These are phyloP conservation scores for Sebastes oblongus DNA, from an alignment of 2,797 vertebrate genomes.

Conservation along the genomic window DNA sequence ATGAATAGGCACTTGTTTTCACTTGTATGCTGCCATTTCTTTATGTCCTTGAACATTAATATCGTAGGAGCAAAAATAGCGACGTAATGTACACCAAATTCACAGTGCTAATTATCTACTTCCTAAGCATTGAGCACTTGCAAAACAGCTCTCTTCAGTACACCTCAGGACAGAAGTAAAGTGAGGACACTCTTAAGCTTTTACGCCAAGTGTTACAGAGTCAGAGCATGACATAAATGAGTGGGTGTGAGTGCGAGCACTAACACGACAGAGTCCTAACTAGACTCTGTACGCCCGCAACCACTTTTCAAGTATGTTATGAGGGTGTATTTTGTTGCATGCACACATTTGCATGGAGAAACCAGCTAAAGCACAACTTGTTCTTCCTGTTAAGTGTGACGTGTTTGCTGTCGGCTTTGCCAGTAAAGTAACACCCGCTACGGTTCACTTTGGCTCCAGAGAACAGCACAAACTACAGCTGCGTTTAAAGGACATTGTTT, in stretches of 20 bases:
- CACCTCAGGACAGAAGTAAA: constrained; percentile 24
- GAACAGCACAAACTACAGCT: constrained; percentile 17
- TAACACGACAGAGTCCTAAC: constrained; percentile 12
- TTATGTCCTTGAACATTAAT: neutral
- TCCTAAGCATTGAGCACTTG: neutral
- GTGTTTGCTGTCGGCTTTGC: constrained; percentile 44
- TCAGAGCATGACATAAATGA: constrained; percentile 35
- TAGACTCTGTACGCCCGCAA: neutral
- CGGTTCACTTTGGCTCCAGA: constrained; percentile 35
- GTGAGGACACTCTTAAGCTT: constrained; percentile 5
- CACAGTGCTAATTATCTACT: neutral
- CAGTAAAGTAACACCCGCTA: constrained; percentile 36
- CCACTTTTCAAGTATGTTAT: neutral
- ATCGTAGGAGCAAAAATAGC: neutral
- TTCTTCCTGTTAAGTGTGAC: constrained; percentile 63
- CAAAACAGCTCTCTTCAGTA: neutral
- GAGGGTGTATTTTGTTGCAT: constrained; percentile 21
- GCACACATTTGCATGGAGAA: constrained; percentile 47
- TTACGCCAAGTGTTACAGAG: constrained; percentile 27
- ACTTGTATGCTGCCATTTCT: neutral
- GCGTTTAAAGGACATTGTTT: constrained; percentile 37
- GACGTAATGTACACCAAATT: neutral
- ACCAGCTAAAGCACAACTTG: constrained; percentile 57
- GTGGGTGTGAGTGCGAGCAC: constrained; percentile 37
- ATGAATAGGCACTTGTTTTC: neutral